Evolutionary conservation across 2,797 vertebrate genomes (phyloP).

Genomic region (Aulostomus chinensis): DNA sequence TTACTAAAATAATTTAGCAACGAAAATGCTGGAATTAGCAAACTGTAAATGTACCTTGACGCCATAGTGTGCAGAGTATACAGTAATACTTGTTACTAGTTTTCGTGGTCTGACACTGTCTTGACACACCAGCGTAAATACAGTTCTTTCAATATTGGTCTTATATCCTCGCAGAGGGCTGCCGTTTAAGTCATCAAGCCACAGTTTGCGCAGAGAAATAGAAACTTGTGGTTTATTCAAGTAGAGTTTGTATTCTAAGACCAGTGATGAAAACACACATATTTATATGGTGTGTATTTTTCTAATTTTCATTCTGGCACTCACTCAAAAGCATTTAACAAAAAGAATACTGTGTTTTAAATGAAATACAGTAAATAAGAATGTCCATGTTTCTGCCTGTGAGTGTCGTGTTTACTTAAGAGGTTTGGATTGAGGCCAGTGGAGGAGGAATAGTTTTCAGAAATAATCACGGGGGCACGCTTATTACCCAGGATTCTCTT

Average conservation of each 20-base stretch:
- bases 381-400: slow-evolving; percentile 70
- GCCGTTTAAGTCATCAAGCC: slow-evolving; percentile 62
- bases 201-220: slow-evolving; percentile 71
- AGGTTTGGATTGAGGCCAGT: slow-evolving; percentile 77
- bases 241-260: slow-evolving; percentile 66
- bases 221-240: slow-evolving; percentile 69
- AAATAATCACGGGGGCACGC: slow-evolving; percentile 78
- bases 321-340: slow-evolving; percentile 69
- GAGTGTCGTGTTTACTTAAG: slow-evolving; percentile 76
- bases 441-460: slow-evolving; percentile 77
- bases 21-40: slow-evolving; percentile 43
- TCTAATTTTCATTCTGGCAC: slow-evolving; percentile 73
- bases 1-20: slow-evolving; percentile 35
- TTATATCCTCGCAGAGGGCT: slow-evolving; percentile 61
- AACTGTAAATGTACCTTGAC: slow-evolving; percentile 22
- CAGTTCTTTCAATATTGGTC: slow-evolving; percentile 72
- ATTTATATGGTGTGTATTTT: slow-evolving; percentile 74
- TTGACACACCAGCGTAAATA: slow-evolving; percentile 64
- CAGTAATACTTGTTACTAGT: slow-evolving; percentile 24
- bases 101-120: slow-evolving; percentile 36
- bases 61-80: slow-evolving; percentile 22
- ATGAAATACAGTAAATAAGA: slow-evolving; percentile 80
- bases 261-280: slow-evolving; percentile 65
- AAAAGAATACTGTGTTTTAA: slow-evolving; percentile 81
- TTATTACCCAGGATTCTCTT: slow-evolving; percentile 77